phyloP scores from a whole-genome alignment of 2,888 invertebrate species.

The Dynastes grantii region DNA sequence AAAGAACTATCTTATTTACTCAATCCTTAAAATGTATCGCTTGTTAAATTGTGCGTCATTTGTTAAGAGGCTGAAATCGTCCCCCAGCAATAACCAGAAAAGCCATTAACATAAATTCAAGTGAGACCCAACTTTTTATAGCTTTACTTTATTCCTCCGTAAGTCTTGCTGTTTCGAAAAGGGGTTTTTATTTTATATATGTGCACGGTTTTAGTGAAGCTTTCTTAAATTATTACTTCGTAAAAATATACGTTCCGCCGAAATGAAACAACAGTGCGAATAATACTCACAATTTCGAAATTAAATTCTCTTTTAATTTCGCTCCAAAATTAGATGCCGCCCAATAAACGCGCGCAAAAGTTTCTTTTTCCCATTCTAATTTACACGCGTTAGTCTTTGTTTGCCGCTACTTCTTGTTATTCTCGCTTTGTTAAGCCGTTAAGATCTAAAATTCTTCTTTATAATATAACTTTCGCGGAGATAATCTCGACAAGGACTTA shows the following conservation, averaged over 20 bases:
- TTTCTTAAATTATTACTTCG: conserved; percentile 56
- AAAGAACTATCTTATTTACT: background rate
- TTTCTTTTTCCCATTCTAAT: conserved; percentile 33
- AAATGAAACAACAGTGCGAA: conserved; percentile 43
- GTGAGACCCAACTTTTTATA: conserved; percentile 63
- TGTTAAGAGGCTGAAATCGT: conserved; percentile 46
- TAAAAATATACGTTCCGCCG: conserved; percentile 38
- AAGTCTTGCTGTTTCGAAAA: conserved; percentile 59
- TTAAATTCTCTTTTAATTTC: conserved; percentile 48
- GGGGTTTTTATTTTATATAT: conserved; percentile 62
- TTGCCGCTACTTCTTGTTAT: background rate
- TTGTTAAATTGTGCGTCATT: conserved; percentile 37
- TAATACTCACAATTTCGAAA: conserved; percentile 41
- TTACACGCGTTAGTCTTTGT: conserved; percentile 18
- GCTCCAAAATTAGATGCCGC: conserved; percentile 22
- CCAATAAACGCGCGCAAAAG: conserved; percentile 30
- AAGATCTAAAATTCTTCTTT: conserved; percentile 9
- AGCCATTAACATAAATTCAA: conserved; percentile 65
- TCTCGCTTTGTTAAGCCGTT: conserved; percentile 21
- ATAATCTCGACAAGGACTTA: conserved; percentile 12
- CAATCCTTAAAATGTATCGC: conserved; percentile 33
- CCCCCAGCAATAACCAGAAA: conserved; percentile 57
- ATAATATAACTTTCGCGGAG: conserved; percentile 27
- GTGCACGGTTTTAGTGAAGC: conserved; percentile 58
- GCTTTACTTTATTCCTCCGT: conserved; percentile 63